Base-by-base conservation (phyloP, 1,140 invertebrate species). In the Drosophila kikkawai region DNA sequence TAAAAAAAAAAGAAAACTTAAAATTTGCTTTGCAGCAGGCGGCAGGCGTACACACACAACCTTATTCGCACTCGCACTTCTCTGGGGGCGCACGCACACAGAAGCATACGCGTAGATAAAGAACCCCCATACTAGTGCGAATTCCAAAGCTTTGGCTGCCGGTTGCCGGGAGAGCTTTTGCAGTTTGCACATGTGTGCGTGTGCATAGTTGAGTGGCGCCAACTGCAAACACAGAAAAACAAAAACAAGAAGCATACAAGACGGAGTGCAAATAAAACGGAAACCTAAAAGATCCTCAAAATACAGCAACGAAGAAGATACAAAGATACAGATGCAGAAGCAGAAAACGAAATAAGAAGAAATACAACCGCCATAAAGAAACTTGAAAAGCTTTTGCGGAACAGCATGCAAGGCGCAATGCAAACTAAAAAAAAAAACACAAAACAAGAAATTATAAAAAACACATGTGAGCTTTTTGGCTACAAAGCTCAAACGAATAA, bases 391-490 rank as follows among this genome's bases (percentile, higher is more conserved):
- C 68, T 73, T 44, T 60, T 42, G 13, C 48, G 44, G 13, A 65
- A 60, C 22, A 61, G 57, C 76, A 79, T 82, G 63, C 79, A 85
- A 74, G 34, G 36, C 53, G 64, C 50, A 67, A 68, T 76, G 75
- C 59, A 79, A 71, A 79, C 75, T 80, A 81, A 64, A 79, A 57
- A 51, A 39, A 56, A 41, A 57, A 57, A 29, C 47, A 29, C 42
- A 47, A 59, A 48, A 64, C 22, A 64, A 9, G 15, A 15, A 55
- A 44, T 47, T 56, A 55, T 39, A 75, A 51, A 45, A 84, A 65
- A 65, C 82, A 63, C 79, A 82, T 82, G 75, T 82, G 69, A 86
- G 82, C 82, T 86, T 86, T 79, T 56, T 65, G 19, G 15, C 56
- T 37, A 69, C 26, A 64, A 79, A 79, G 76, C 76, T 79, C 44